phyloP scores from a whole-genome alignment of 2,888 invertebrate genomes.

The Craniophora ligustri region DNA sequence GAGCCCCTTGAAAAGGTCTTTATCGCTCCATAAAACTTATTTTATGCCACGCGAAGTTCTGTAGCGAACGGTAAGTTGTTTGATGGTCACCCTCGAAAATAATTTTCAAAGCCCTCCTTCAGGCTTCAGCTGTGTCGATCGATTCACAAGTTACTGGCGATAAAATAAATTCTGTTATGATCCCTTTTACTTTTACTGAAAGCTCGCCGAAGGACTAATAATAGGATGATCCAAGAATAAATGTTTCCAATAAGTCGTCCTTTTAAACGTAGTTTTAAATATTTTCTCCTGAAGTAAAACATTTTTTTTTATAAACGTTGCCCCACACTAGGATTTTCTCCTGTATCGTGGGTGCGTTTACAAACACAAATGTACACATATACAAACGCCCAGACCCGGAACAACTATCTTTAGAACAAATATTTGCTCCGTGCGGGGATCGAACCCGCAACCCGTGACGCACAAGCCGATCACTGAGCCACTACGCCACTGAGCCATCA shows the following conservation, averaged over 20 bases:
- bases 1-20: slow-evolving; percentile 83
- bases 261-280: slow-evolving; percentile 64
- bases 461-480: too few species aligned
- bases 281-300: slow-evolving; percentile 54
- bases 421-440: too few species aligned
- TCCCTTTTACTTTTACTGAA: slow-evolving; percentile 80
- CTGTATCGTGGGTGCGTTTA: too few species aligned
- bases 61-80: slow-evolving; percentile 79
- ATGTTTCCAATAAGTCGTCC: slow-evolving; percentile 79
- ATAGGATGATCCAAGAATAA: slow-evolving; percentile 81
- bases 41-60: slow-evolving; percentile 81
- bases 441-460: too few species aligned
- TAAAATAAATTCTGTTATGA: slow-evolving; percentile 84
- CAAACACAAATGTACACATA: too few species aligned
- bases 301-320: too few species aligned
- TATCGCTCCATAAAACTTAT: slow-evolving; percentile 85
- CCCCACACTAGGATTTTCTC: too few species aligned
- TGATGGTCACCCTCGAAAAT: slow-evolving; percentile 84
- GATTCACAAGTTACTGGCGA: slow-evolving; percentile 76
- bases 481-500: too few species aligned
- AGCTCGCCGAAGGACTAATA: slow-evolving; percentile 74
- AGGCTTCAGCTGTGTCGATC: slow-evolving; percentile 73
- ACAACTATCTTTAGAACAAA: too few species aligned
- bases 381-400: too few species aligned
- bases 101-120: slow-evolving; percentile 78